Base-by-base conservation (phyloP, 2,888 invertebrate genomes). In the Xanthostigma xanthostigma region DNA sequence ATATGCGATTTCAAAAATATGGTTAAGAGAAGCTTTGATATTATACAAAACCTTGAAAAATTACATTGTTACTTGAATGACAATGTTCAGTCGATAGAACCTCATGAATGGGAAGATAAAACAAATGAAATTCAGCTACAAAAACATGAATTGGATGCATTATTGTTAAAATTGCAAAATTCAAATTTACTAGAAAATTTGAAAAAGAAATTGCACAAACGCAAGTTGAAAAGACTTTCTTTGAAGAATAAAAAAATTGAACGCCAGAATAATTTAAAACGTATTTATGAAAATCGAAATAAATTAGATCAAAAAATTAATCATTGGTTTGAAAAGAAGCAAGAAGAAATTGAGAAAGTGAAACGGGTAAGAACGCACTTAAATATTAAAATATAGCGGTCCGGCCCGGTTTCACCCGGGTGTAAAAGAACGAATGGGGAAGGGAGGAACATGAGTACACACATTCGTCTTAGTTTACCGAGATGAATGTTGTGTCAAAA, bases 291-390 rank as follows among this genome's bases (percentile, higher is more conserved):
- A 51, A 64, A 65, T 40, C 63, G 70, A 48, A 62, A 68, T 52
- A 73, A 75, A 54, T 65, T 71, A 46, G 76, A 82, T 50, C 67
- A 74, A 47, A 69, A 75, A 53, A 79, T 81, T 55, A 80, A 86
- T 66, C 72, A 74, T 42, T 81, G 82, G 72, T 66, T 84, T 51
- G 74, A 76, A 53, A 73, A 72, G 50, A 77, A 79, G 60, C 74
- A 78, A 56, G 76, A 79, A 58, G 71, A 76, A 49, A 76, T 78
- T 39, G 70, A 74, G 48, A 74, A 72, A 57, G 71, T 70, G 40
- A 78, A 79, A 62, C 71, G 74, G 72, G 78, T 76, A 58, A 51
- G 49, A 47, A 37, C 5, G 45, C 49, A 46, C 41, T 40, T 41
- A 36, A 5, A 41, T 42, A 27, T 27, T 27, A 27, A 3, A 27